Evolutionary conservation across 2,888 invertebrate species (phyloP).

Genomic region (Tortrix viridana): DNA sequence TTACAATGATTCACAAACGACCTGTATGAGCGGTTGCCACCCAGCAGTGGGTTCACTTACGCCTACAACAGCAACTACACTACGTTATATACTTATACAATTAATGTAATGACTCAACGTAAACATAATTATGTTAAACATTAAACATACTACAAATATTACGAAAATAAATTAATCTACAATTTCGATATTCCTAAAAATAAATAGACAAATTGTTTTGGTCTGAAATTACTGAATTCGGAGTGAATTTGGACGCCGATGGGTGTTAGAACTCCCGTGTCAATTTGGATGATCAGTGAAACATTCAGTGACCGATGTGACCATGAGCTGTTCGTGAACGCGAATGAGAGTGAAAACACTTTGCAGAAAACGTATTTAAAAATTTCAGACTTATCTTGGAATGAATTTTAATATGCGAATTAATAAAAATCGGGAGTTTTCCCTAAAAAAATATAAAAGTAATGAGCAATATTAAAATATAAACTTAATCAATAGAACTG

Average conservation of each 20-base stretch:
- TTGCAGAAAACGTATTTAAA: conserved; percentile 20
- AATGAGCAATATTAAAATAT: conserved; percentile 28
- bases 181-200: conserved; percentile 34
- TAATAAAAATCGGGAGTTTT: conserved; percentile 17
- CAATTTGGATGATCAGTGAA: conserved; percentile 22
- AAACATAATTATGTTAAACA: conserved; percentile 45
- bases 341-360: conserved; percentile 41
- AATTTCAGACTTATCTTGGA: conserved; percentile 26
- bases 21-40: conserved; percentile 40
- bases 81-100: conserved; percentile 44
- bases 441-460: conserved; percentile 15
- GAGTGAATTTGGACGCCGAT: conserved; percentile 41
- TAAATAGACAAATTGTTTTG: conserved; percentile 47
- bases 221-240: conserved; percentile 49
- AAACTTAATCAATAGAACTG: conserved; percentile 26
- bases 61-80: conserved; percentile 44
- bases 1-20: conserved; percentile 22
- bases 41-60: conserved; percentile 35
- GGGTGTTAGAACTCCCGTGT: conserved; percentile 41
- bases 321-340: conserved; percentile 26
- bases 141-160: conserved; percentile 42
- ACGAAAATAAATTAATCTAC: conserved; percentile 39
- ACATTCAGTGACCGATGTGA: conserved; percentile 19
- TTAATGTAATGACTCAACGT: conserved; percentile 58
- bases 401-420: conserved; percentile 14